Conservation (phyloP, 2,797 vertebrate genomes). For the Eulemur rubriventer region DNA sequence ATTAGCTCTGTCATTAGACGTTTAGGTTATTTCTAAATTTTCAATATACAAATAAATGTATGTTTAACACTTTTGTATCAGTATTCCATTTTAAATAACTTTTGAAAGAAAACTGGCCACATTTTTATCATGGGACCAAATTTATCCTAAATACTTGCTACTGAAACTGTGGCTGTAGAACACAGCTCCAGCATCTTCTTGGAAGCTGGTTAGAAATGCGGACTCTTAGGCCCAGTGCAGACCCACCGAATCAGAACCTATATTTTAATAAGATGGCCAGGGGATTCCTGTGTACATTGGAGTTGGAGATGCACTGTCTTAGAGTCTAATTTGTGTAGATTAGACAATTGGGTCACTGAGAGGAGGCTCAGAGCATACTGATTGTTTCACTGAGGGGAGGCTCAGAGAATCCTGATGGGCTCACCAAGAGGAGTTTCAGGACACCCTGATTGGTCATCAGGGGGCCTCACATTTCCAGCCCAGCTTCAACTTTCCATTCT, state of each 20-base stretch:
- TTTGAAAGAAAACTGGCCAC: neutral
- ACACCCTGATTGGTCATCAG: neutral
- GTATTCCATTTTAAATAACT: neutral
- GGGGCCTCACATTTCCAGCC: neutral
- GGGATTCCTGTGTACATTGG: neutral
- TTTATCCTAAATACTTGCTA: neutral
- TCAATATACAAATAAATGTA: neutral
- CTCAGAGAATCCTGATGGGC: neutral
- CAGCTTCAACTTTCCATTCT: neutral
- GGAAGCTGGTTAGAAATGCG: neutral
- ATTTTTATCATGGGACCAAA: neutral
- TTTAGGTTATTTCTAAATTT: neutral
- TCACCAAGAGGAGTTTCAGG: neutral
- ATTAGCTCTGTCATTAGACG: neutral
- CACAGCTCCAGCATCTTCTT: neutral
- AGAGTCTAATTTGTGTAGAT: neutral
- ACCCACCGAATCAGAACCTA: neutral
- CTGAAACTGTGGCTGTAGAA: neutral
- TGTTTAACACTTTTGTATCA: neutral
- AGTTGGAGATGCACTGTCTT: neutral
- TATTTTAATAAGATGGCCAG: neutral
- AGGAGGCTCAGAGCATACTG: neutral
- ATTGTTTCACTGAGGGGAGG: neutral
- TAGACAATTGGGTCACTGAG: neutral
- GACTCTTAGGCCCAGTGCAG: neutral